Evolutionary conservation across 2,797 vertebrate genomes (phyloP).

Genomic region (Otus scops): DNA sequence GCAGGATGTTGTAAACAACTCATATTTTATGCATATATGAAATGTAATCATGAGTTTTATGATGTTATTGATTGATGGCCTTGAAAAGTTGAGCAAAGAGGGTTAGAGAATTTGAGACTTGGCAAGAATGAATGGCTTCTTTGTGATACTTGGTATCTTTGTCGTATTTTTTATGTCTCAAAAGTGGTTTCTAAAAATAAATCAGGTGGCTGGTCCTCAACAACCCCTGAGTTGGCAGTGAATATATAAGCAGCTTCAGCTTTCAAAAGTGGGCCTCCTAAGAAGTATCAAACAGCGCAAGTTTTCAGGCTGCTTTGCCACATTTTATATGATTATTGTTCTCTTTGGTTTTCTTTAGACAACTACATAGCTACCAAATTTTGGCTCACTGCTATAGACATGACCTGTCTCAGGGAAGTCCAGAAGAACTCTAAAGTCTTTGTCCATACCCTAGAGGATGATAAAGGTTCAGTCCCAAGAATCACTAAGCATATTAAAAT

Average conservation of each 20-base stretch:
- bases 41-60: slow-evolving; percentile 3
- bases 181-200: not conserved
- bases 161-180: not conserved
- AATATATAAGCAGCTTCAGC: not conserved
- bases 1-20: slow-evolving; percentile 6
- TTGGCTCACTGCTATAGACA: not conserved
- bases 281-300: not conserved
- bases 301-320: not conserved
- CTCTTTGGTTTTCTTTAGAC: not conserved
- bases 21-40: not conserved
- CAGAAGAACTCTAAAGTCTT: not conserved
- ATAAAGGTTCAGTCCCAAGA: not conserved
- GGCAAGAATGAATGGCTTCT: not conserved
- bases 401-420: not conserved
- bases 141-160: not conserved
- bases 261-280: not conserved
- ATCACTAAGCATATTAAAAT: not conserved
- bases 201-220: not conserved
- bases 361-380: not conserved
- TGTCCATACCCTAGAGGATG: not conserved
- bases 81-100: not conserved
- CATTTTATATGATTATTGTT: not conserved
- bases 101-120: not conserved
- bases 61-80: not conserved
- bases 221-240: not conserved